Evolutionary conservation across 1,140 invertebrate species (phyloP).

Genomic region (Trichonephila clavata): DNA sequence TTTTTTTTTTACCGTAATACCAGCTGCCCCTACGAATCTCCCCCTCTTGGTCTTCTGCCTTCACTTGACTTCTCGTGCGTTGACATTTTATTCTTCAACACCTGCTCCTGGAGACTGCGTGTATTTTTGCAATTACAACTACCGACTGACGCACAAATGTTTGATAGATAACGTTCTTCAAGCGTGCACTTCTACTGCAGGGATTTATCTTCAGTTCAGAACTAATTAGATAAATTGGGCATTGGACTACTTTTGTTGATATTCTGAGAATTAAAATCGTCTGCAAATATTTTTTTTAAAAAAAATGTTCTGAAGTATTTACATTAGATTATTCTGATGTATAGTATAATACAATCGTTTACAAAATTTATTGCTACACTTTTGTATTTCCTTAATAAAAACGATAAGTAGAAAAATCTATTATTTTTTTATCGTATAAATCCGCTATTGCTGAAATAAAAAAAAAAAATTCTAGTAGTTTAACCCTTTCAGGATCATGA

Average conservation of each 20-base stretch:
- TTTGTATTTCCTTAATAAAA: too few species aligned
- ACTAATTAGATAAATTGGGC: background rate
- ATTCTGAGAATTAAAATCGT: too few species aligned
- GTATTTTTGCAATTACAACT: background rate
- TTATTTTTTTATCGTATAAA: too few species aligned
- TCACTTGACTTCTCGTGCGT: slow-evolving; percentile 72
- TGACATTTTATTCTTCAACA: slow-evolving; percentile 66
- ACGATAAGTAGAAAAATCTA: too few species aligned
- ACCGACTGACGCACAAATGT: background rate
- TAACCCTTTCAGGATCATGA: too few species aligned
- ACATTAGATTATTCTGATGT: too few species aligned
- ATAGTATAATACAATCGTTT: too few species aligned
- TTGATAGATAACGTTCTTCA: background rate
- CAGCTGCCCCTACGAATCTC: slow-evolving; percentile 39
- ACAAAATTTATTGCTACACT: too few species aligned
- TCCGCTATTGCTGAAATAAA: too few species aligned
- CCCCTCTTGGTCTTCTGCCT: slow-evolving; percentile 42
- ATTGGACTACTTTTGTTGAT: background rate
- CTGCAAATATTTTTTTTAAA: too few species aligned
- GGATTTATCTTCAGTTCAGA: background rate
- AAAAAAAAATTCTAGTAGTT: too few species aligned
- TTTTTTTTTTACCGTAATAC: slow-evolving; percentile 48
- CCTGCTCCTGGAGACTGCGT: slow-evolving; percentile 31
- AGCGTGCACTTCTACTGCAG: background rate
- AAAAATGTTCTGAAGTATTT: too few species aligned